Base-by-base conservation (phyloP, 2,113 vertebrate species). In the Lophochroa leadbeateri region DNA sequence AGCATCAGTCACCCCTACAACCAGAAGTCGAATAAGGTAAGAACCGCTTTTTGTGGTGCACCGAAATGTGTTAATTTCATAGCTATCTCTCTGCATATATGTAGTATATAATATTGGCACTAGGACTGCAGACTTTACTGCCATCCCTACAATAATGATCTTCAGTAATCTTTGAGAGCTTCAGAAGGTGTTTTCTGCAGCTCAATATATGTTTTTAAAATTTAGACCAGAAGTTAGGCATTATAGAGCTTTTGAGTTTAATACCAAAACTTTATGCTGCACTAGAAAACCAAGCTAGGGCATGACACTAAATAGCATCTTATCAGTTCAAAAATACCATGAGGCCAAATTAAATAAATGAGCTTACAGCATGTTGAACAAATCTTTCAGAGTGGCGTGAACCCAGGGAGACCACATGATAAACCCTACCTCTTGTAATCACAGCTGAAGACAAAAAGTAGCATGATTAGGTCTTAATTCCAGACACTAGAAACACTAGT, bases 1-100 rank as follows among this genome's bases (percentile, higher is more conserved):
- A 0, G 99, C 99, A 6, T 99, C 99, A 5, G 98, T 99, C 92
- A 99, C 99, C 24, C 99, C 99, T 47, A 99, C 99, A 28, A 97
- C 99, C 25, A 98, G 99, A 47, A 99, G 98, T 94, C 99, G 99
- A 47, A 98, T 99, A 91, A 98, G 99, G 99, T 99, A 98, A 81
- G 47, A 41, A 1, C 41, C 7, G 25, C 47, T 67, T 60, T 7
- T 28, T 76, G 16, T 37, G 52, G 9, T 41, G 28, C n/a, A 43
- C 16, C 43, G 33, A 44, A 69, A 29, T 31, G 37, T 37, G 23
- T 47, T 74, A 1, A 74, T 78, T 88, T 60, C n/a, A 17, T 14
- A 68, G 50, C 9, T 81, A 1, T 46, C 41, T 76, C 28, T 58
- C 37, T 88, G 69, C 24, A 5, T n/a, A 2, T 20, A 23, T 37